Conservation (phyloP, 2,888 invertebrate genomes). For the Heliconius hortense region DNA sequence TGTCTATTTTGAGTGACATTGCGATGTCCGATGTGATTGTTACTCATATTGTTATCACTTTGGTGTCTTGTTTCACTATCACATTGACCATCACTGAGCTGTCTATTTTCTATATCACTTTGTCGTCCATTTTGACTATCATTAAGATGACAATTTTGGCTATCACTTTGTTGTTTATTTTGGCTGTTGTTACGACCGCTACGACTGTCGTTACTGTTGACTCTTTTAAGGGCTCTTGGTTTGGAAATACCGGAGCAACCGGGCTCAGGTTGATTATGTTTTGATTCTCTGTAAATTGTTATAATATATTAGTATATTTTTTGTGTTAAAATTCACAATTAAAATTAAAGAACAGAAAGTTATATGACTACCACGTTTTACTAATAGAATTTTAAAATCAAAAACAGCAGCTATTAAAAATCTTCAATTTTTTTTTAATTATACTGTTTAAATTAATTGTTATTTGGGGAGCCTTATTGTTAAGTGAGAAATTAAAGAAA, state of each 20-base stretch:
- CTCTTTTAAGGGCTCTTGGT: background rate
- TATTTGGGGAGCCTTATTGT: no score
- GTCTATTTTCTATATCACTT: constrained; percentile 10
- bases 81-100: constrained; percentile 11
- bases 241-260: background rate
- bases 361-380: no score
- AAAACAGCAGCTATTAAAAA: no score
- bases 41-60: background rate
- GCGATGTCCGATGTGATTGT: constrained; percentile 6
- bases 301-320: background rate
- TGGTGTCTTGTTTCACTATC: constrained; percentile 11
- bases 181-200: constrained; percentile 18
- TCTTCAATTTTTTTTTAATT: no score
- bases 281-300: constrained; percentile 37
- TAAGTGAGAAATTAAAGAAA: no score
- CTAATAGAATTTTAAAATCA: no score
- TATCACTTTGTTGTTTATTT: constrained; percentile 15
- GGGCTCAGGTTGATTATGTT: constrained; percentile 8
- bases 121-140: constrained; percentile 18
- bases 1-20: constrained; percentile 19
- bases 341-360: background rate
- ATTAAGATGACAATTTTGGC: constrained; percentile 15
- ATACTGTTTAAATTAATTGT: no score
- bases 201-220: constrained; percentile 13
- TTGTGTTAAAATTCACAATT: background rate